These are phyloP conservation scores for Fistularia commersonii DNA, from an alignment of 2,797 vertebrate species.

Conservation along the genomic window DNA sequence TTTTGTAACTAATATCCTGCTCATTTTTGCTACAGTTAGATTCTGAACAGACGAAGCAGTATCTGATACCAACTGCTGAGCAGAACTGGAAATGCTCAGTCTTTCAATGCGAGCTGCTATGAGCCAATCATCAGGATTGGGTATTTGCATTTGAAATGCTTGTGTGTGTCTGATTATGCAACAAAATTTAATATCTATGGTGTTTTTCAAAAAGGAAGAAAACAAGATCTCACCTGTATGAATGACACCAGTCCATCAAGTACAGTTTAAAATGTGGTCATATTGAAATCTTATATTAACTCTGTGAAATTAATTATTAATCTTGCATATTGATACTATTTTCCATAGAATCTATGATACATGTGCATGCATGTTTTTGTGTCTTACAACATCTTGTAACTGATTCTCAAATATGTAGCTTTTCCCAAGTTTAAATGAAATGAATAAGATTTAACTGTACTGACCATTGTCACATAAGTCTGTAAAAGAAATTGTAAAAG, in stretches of 20 bases:
- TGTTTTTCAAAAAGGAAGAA: not conserved
- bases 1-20: too few relatives aligned
- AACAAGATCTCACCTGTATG: not conserved
- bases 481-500: slow-evolving; percentile 17
- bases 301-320: slow-evolving; percentile 7
- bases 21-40: too few relatives aligned
- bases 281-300: slow-evolving; percentile 18
- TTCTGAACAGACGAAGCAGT: too few relatives aligned
- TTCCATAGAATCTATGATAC: slow-evolving; percentile 5
- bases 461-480: slow-evolving; percentile 1
- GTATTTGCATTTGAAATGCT: slow-evolving; percentile 4
- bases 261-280: slow-evolving; percentile 26
- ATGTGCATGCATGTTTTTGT: slow-evolving; percentile 28
- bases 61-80: not conserved
- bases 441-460: slow-evolving; percentile 3
- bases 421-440: slow-evolving; percentile 2
- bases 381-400: slow-evolving; percentile 4
- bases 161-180: slow-evolving; percentile 35
- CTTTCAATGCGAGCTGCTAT: too few relatives aligned
- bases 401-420: slow-evolving; percentile 7
- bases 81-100: slow-evolving; percentile 1
- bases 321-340: slow-evolving; percentile 9
- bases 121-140: not conserved
- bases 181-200: slow-evolving; percentile 4
- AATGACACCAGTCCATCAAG: slow-evolving; percentile 24